Base-by-base conservation (phyloP, 2,113 vertebrate species). In the Alethe castanea region DNA sequence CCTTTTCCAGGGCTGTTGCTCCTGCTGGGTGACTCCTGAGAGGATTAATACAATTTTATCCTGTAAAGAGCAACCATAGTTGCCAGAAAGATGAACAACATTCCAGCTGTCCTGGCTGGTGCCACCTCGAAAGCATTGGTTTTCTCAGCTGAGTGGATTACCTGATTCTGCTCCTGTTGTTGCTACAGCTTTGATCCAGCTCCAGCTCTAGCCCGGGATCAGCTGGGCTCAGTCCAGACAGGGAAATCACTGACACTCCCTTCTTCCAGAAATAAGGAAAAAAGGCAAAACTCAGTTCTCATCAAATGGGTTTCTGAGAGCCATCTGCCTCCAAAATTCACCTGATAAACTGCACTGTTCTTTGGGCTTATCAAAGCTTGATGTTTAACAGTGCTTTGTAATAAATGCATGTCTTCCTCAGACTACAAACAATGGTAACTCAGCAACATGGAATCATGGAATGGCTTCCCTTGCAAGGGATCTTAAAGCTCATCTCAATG, bases 11-110 rank as follows among this genome's bases (percentile, higher is more conserved):
- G 29, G 52, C 0, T 45, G 2, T 18, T 29, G 35, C 42, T 78
- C 2, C 0, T 16, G 29, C 19, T 48, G 65, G 24, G 19, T 8
- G 31, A 42, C 24, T 48, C 4, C 0, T 7, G 2, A 71, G 47
- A 81, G 18, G 18, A 79, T 33, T 19, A 19, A 9, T 1, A 0
- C 8, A 2, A 40, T 59, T 93, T 38, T 59, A 35, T 33, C 35
- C 38, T 11, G 31, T 47, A 36, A 90, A 56, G 26, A 56, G 19
- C 44, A 76, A 38, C 29, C 5, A 10, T 38, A 14, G 4, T 22
- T 26, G 9, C 19, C 57, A 60, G n/a, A 26, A 82, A 64, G 53
- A 81, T 9, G 12, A 67, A 72, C 1, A 7, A 4, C 4, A 2
- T n/a, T 60, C 5, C 15, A 11, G 25, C 65, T 9, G 1, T 28